These are phyloP conservation scores for Myotis lucifugus DNA, from an alignment of 2,113 vertebrate species.

Conservation along the genomic window DNA sequence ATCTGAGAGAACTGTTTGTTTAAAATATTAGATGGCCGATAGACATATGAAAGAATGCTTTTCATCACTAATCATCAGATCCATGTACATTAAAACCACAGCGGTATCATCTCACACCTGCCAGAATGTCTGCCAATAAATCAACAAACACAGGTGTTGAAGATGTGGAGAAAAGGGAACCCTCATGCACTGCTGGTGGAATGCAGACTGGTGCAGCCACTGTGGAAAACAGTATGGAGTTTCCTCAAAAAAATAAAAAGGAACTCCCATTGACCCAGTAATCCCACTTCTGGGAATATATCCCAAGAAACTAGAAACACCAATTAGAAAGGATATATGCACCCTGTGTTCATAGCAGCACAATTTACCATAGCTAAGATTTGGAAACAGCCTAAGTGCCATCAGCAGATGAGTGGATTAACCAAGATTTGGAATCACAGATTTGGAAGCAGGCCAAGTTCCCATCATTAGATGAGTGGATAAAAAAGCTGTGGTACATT, in stretches of 20 bases:
- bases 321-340: neutral
- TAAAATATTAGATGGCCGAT: neutral
- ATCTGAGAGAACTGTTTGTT: neutral
- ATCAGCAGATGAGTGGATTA: neutral
- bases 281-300: neutral
- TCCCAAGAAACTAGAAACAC: neutral
- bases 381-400: too few species aligned
- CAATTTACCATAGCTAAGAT: neutral
- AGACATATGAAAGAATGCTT: too few species aligned
- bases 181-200: neutral
- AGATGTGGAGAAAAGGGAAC: neutral
- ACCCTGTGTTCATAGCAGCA: neutral
- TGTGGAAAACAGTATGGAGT: neutral
- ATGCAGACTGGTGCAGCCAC: neutral
- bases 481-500: neutral
- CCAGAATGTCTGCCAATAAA: neutral
- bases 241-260: neutral
- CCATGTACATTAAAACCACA: too few species aligned
- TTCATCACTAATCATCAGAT: too few species aligned
- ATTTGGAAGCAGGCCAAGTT: neutral
- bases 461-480: neutral
- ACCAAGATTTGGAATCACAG: neutral
- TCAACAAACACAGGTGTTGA: neutral
- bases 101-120: too few species aligned
- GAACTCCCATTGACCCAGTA: neutral